A percentile compares a stretch with the other conserved stretches of the same genome.
phyloP scores from a whole-genome alignment of 2,888 invertebrate species.

The Melanchra persicariae region DNA sequence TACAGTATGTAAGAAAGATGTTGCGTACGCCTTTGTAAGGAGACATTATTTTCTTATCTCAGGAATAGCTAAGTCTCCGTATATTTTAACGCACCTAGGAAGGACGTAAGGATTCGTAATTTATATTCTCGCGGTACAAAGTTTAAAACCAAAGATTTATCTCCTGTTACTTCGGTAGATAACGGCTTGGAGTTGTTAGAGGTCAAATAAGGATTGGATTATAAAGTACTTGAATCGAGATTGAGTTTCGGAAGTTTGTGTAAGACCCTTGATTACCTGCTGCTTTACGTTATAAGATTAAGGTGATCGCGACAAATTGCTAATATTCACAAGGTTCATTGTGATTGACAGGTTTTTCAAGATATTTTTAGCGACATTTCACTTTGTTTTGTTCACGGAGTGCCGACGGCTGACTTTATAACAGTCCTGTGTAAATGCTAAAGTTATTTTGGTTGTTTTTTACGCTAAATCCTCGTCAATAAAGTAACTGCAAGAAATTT shows the following conservation, averaged over 20 bases:
- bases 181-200: slow-evolving; percentile 76
- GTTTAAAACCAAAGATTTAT: slow-evolving; percentile 86
- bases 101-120: slow-evolving; percentile 80
- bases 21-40: slow-evolving; percentile 83
- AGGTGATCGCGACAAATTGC: slow-evolving; percentile 48
- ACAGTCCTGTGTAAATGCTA: neutral
- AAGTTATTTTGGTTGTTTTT: no score
- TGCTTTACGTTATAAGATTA: slow-evolving; percentile 32
- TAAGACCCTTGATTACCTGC: slow-evolving; percentile 69
- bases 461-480: no score
- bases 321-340: slow-evolving; percentile 25
- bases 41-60: slow-evolving; percentile 85
- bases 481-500: no score
- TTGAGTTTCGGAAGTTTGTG: slow-evolving; percentile 75
- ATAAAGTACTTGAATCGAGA: slow-evolving; percentile 77
- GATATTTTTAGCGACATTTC: neutral
- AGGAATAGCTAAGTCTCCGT: slow-evolving; percentile 76
- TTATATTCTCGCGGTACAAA: slow-evolving; percentile 82
- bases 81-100: slow-evolving; percentile 83
- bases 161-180: slow-evolving; percentile 77
- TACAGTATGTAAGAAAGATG: slow-evolving; percentile 83
- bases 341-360: neutral
- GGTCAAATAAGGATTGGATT: slow-evolving; percentile 77
- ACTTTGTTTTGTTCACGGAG: neutral
- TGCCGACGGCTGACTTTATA: neutral